These are phyloP conservation scores for Athene noctua DNA, from an alignment of 2,113 vertebrate species.

Conservation along the genomic window DNA sequence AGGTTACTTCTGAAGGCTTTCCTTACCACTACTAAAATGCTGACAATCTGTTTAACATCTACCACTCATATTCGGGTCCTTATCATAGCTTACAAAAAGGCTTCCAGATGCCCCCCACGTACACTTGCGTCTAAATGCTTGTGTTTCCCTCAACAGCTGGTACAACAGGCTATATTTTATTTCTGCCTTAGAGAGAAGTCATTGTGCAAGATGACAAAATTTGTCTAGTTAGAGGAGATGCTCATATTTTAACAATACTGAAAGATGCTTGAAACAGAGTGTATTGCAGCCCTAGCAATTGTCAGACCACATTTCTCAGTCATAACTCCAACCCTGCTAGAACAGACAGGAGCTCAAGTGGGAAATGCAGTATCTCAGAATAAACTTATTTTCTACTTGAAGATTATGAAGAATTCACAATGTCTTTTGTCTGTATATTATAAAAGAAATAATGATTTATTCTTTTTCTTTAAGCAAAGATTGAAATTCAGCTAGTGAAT, in stretches of 20 bases:
- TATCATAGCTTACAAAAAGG: background rate
- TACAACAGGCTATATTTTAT: background rate
- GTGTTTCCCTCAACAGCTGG: background rate
- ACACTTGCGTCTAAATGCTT: background rate
- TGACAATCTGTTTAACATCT: background rate
- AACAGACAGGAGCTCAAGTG: slow-evolving; percentile 37
- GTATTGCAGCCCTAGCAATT: slow-evolving; percentile 18
- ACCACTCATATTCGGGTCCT: background rate
- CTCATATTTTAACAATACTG: background rate
- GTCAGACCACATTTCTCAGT: slow-evolving; percentile 47
- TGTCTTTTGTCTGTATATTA: background rate
- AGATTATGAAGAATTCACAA: background rate
- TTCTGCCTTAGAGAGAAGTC: slow-evolving; percentile 2
- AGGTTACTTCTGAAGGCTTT: background rate
- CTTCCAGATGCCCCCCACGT: background rate
- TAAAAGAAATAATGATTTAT: background rate
- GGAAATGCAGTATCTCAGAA: slow-evolving; percentile 9
- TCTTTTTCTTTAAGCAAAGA: background rate
- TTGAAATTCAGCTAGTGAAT: background rate
- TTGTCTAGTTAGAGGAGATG: background rate
- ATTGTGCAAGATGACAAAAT: background rate
- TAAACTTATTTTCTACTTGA: slow-evolving; percentile 28
- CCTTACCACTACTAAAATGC: background rate
- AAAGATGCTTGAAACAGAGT: slow-evolving; percentile 6
- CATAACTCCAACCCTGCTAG: background rate